Base-by-base conservation (phyloP, 1,140 invertebrate species). In the Solenopsis fugax region DNA sequence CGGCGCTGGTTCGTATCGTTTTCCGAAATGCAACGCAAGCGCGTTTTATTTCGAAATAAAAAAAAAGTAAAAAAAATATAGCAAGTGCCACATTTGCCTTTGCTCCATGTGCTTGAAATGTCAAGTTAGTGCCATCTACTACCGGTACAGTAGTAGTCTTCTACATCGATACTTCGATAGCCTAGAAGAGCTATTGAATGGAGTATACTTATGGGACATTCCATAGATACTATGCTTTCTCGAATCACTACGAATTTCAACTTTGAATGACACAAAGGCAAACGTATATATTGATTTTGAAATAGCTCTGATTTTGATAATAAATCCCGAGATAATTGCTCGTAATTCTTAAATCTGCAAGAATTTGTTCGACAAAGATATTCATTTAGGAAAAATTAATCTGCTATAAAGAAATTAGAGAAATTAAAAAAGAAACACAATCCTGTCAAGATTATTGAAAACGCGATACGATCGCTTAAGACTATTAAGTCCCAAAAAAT, bases 101-200 rank as follows among this genome's bases (percentile, higher is more conserved):
- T 52, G 16, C 5, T 65, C 45, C 18, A 7, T 21, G 21, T 21
- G 12, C 12, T 45, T 4, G 24, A 34, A 29, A 18, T 50, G 24
- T 50, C 18, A 5, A 77, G 16, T 34, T 69, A 16, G 13, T 48
- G 13, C 16, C 24, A 72, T 50, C 78, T 81, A 81, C 78, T 41
- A 56, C 71, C 65, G 78, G 34, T 56, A 72, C 3, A 81, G 50
- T 13, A 81, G 78, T 45, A 16, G 16, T 71, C 77, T 52, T 54
- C 65, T 29, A n/a, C 58, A 81, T 45, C 50, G 78, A 72, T 81
- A 45, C 52, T 71, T 54, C 7, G 13, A 1, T 9, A 56, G 1
- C 13, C 6, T 4, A 54, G 10, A 56, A 54, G 29, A 34, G 6
- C 29, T 52, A 6, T 54, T 41, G 45, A 78, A 64, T n/a, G 37